Conservation (phyloP, 1,140 invertebrate genomes). For the Chelonus insularis region DNA sequence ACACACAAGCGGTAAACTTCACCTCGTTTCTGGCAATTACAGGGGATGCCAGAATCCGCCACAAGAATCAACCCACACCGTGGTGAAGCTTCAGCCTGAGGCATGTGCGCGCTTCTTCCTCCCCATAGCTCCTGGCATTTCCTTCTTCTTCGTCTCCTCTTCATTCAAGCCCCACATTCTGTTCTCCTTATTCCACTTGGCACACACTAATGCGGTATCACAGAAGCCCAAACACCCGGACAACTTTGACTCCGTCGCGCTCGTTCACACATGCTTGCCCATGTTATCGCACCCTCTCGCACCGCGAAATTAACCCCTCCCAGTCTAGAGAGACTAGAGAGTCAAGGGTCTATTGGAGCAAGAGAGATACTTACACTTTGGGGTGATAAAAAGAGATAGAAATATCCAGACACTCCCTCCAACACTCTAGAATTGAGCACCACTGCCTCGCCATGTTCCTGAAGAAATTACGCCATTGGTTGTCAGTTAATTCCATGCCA, state of each 20-base stretch:
- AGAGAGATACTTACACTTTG: not conserved
- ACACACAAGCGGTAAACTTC: slow-evolving; percentile 51
- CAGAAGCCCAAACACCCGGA: slow-evolving; percentile 34
- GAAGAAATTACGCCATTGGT: slow-evolving; percentile 37
- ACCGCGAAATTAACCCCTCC: slow-evolving; percentile 32
- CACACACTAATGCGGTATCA: slow-evolving; percentile 32
- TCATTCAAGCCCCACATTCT: not conserved
- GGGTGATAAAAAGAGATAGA: not conserved
- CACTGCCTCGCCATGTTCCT: slow-evolving; percentile 54
- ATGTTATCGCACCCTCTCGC: slow-evolving; percentile 13
- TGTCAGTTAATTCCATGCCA: not conserved
- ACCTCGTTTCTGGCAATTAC: slow-evolving; percentile 59
- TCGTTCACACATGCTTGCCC: slow-evolving; percentile 1
- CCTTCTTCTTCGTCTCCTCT: no score
- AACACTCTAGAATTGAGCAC: slow-evolving; percentile 40
- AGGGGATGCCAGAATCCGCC: slow-evolving; percentile 55
- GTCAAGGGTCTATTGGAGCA: slow-evolving; percentile 8
- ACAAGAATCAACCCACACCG: slow-evolving; percentile 57
- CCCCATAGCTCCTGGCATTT: not conserved
- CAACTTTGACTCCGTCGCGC: slow-evolving; percentile 14
- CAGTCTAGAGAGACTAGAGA: not conserved
- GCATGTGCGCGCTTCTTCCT: not conserved
- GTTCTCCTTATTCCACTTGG: slow-evolving; percentile 1
- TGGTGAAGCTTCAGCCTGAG: slow-evolving; percentile 11
- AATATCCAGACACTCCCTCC: slow-evolving; percentile 10